Base-by-base conservation (phyloP, 2,888 invertebrate genomes). In the Parascotia fuliginaria region DNA sequence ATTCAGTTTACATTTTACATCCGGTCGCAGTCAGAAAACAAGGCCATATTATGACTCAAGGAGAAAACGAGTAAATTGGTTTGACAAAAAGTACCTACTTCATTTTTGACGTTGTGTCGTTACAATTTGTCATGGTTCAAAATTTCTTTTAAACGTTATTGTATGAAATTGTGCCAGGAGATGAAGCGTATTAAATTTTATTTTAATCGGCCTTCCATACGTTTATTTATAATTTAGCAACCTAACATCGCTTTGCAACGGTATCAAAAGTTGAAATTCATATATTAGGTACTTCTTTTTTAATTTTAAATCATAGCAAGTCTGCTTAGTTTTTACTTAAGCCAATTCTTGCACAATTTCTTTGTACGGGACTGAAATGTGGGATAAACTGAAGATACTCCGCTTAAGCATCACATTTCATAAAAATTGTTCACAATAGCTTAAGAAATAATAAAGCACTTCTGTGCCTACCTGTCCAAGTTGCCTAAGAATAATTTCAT, bases 401-500 rank as follows among this genome's bases (percentile, higher is more conserved):
- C n/a, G n/a, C n/a, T n/a, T n/a, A n/a, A n/a, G n/a, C n/a, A n/a
- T n/a, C n/a, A n/a, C n/a, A n/a, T n/a, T n/a, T n/a, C 19, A 19
- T 19, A 19, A 2, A 19, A 19, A 3, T 5, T 19, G 5, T 19
- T 5, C 4, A 6, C 4, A 6, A 6, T 6, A 24, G 3, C 24
- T 1, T 6, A 24, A 7, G 3, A 4, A 7, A 47, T 28, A 36
- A 16, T 32, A 24, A 14, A n/a, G 32, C 43, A 59, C 32, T 68
- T 74, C 24, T 64, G 46, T 33, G 0, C 7, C 0, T 60, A 60
- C 63, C 59, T 62, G 75, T 87, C 81, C 78, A 33, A 60, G 66
- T 85, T 84, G 75, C 77, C 61, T 76, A 82, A 85, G 80, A 81
- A 81, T 81, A 81, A 85, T 87, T 83, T 82, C 70, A 75, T 65